Conservation (phyloP, 2,888 invertebrate genomes). For the Lepidocyrtoides sp. region DNA sequence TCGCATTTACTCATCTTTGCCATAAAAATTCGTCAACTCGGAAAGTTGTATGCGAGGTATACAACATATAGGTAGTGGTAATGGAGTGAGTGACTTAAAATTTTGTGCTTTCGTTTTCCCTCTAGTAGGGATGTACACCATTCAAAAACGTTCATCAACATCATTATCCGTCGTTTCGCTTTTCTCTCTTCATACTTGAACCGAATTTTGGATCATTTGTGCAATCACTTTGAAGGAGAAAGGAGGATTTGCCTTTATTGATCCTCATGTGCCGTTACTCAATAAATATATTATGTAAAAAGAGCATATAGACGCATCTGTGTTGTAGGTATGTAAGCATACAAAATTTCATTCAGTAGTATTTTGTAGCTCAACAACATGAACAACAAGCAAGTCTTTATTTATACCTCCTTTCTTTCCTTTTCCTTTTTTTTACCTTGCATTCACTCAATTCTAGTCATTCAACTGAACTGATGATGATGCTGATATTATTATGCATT, state of each 20-base stretch:
- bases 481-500: slow-evolving; percentile 32
- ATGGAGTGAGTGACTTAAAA: too few relatives aligned
- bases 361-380: too few relatives aligned
- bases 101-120: background rate
- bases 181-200: background rate
- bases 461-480: background rate
- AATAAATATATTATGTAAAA: slow-evolving; percentile 7
- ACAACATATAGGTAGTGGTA: too few relatives aligned
- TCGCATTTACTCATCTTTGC: too few relatives aligned
- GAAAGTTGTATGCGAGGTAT: too few relatives aligned
- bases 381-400: background rate
- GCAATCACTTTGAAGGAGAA: background rate
- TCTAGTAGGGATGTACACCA: slow-evolving; percentile 2
- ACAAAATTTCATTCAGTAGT: too few relatives aligned
- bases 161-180: slow-evolving; percentile 52
- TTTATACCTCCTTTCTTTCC: background rate
- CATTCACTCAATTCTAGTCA: slow-evolving; percentile 1
- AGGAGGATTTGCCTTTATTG: slow-evolving; percentile 22
- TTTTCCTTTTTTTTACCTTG: background rate
- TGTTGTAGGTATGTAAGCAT: too few relatives aligned
- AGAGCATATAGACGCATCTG: too few relatives aligned
- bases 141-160: slow-evolving; percentile 61
- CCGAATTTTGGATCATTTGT: slow-evolving; percentile 40
- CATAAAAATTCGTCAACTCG: too few relatives aligned
- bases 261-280: background rate